phyloP scores from a whole-genome alignment of 2,888 invertebrate genomes.

The Zelleria hepariella region DNA sequence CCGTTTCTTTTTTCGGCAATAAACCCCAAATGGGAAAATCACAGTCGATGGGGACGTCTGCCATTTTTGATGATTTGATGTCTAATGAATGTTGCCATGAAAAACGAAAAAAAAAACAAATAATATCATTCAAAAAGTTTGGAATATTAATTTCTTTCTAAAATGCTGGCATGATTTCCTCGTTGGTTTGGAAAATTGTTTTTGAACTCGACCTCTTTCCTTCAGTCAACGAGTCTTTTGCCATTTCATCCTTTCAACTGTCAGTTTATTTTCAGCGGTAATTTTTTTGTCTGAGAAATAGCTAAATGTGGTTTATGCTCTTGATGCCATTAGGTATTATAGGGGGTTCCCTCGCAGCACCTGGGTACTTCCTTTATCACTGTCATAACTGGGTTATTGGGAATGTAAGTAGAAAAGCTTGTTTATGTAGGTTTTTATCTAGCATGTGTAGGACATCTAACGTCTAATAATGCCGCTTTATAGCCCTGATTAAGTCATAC shows the following conservation, averaged over 20 bases:
- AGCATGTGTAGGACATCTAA: no score
- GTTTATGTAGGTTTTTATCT: neutral
- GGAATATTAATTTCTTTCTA: neutral
- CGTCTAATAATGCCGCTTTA: no score
- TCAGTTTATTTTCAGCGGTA: neutral
- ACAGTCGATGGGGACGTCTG: slow-evolving; percentile 70
- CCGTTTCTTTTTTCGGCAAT: slow-evolving; percentile 95
- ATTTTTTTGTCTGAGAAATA: neutral
- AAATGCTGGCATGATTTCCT: neutral
- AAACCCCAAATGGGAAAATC: slow-evolving; percentile 88
- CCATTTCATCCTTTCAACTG: neutral
- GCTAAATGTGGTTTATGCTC: slow-evolving; percentile 42
- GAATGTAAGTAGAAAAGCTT: slow-evolving; percentile 33
- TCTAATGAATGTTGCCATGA: slow-evolving; percentile 19
- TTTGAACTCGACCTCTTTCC: no score
- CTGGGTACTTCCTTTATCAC: slow-evolving; percentile 32
- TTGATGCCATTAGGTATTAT: slow-evolving; percentile 26
- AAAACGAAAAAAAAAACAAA: neutral
- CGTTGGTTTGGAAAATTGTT: neutral
- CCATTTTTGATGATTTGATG: slow-evolving; percentile 67
- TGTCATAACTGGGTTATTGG: slow-evolving; percentile 29
- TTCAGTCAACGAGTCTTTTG: no score
- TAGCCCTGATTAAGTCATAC: no score
- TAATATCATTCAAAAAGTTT: neutral
- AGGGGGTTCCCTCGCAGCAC: slow-evolving; percentile 16